Evolutionary conservation across 2,797 vertebrate species (phyloP).

Genomic region (Myripristis jacobus): DNA sequence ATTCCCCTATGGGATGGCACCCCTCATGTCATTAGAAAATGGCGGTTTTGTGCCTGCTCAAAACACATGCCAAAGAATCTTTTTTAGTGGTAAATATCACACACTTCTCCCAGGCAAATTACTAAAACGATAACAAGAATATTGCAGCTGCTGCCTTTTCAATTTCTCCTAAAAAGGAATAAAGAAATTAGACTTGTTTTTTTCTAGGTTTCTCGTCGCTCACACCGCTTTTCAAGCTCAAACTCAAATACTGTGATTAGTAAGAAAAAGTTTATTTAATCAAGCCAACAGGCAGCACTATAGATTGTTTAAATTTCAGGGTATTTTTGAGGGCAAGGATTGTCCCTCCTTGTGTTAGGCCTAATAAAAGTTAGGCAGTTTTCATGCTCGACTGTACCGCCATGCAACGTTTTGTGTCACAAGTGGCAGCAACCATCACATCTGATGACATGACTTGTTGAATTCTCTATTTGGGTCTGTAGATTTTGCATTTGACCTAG

Average conservation of each 20-base stretch:
- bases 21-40: slow-evolving; percentile 82
- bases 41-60: slow-evolving; percentile 75
- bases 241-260: slow-evolving; percentile 24
- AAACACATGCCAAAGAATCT: slow-evolving; percentile 47
- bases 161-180: no score
- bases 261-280: background rate
- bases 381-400: background rate
- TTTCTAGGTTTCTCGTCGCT: slow-evolving; percentile 25
- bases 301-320: slow-evolving; percentile 7
- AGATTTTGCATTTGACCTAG: background rate
- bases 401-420: slow-evolving; percentile 23
- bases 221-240: slow-evolving; percentile 1
- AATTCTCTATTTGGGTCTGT: background rate
- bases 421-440: background rate
- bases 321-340: slow-evolving; percentile 19
- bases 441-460: slow-evolving; percentile 20
- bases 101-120: background rate
- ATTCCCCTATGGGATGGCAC: slow-evolving; percentile 65
- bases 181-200: slow-evolving; percentile 1
- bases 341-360: slow-evolving; percentile 2
- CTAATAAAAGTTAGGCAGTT: slow-evolving; percentile 10
- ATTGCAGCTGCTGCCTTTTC: background rate
- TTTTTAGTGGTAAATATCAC: slow-evolving; percentile 9
- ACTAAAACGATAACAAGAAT: background rate
- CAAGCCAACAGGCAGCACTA: background rate